A percentile compares a stretch with the other conserved stretches of the same genome.
Evolutionary conservation across 2,888 invertebrate species (phyloP).

Genomic region (Gastracanthus pulcherrimus): DNA sequence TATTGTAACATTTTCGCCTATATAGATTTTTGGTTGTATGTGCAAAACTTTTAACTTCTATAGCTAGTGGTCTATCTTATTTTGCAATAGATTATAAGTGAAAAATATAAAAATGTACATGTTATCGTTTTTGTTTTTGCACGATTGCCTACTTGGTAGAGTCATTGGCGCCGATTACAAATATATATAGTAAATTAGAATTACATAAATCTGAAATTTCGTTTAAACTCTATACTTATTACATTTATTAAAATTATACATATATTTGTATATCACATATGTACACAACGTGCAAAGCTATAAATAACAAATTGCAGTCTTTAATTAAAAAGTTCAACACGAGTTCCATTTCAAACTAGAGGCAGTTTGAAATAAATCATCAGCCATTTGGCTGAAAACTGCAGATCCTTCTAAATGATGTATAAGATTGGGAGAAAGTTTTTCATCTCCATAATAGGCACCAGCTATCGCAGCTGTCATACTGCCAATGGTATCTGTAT

Average conservation of each 20-base stretch:
- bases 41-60: no score
- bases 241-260: neutral
- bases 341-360: conserved; percentile 46
- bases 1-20: no score
- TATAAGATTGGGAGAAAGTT: conserved; percentile 78
- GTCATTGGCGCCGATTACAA: no score
- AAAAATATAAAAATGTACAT: neutral
- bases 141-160: no score
- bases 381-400: conserved; percentile 79
- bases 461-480: conserved; percentile 87
- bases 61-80: no score
- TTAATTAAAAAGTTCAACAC: neutral
- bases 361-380: conserved; percentile 76
- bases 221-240: no score
- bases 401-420: conserved; percentile 81
- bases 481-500: conserved; percentile 87
- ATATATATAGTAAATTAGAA: no score
- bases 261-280: neutral
- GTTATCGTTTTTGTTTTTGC: no score
- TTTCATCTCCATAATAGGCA: conserved; percentile 82
- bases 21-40: no score
- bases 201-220: no score
- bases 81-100: neutral
- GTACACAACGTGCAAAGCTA: neutral
- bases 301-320: neutral